Evolutionary conservation across 2,888 invertebrate genomes (phyloP), one percentile per base, ranked within the genome.

Genomic region (Neuroscelio doddi): DNA sequence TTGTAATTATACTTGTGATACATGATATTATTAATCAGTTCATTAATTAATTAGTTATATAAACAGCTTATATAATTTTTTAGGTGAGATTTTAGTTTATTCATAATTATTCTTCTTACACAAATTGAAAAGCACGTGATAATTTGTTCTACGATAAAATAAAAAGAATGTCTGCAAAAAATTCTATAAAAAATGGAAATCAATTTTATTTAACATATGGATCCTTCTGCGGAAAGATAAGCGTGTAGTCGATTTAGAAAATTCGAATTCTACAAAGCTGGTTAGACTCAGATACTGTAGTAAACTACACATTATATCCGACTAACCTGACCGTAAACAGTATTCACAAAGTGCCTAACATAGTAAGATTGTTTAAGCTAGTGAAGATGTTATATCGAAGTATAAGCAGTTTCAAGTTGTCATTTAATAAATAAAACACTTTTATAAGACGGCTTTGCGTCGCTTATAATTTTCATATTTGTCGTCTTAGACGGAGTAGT

Each of bases 181-280:
- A 45, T 26, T 46, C 34, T 14, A n/a, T n/a, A n/a, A n/a, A n/a
- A 36, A 59, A 46, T 46, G 52, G 12, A 41, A 50, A 46, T 39
- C 59, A 52, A 12, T 44, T 39, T 42, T 61, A 52, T 39, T 39
- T 17, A 17, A 9, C 16, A n/a, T 30, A 55, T 68, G 64, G 70
- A 76, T 79, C 78, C 70, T 80, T 71, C 79, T 77, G 76, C 72
- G 68, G 76, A 73, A 75, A 75, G 74, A 72, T 69, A 65, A 73
- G 66, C 74, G 69, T 68, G 80, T 82, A 81, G 81, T 76, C 71
- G 69, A 75, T 51, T 74, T 77, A 80, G 80, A 80, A 56, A 76
- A 64, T 69, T 78, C 76, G 69, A 79, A 69, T 70, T 79, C 68
- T 76, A 72, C 73, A 69, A 76, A 74, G 71, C 68, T 73, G 70